Evolutionary conservation across 37 sponge, comb jelly and placozoan species (phyloP).

Genomic region (Tethya wilhelma): DNA sequence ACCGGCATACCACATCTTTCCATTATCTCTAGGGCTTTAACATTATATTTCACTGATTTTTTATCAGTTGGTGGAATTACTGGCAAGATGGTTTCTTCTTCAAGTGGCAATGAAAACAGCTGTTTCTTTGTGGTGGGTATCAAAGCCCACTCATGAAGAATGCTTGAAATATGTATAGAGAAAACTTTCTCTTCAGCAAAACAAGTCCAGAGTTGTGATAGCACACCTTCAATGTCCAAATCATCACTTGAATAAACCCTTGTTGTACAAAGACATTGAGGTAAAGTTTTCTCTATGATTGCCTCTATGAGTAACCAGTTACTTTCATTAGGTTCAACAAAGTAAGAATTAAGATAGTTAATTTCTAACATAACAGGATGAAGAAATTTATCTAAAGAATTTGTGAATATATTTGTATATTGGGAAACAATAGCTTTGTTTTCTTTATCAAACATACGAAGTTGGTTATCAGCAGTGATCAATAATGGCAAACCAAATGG

Average conservation of each 20-base stretch:
- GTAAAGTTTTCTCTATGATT: not conserved
- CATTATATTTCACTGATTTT: too few species aligned
- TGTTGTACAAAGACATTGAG: too few species aligned
- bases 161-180: not conserved
- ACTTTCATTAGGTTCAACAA: not conserved
- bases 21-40: not conserved
- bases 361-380: too few species aligned
- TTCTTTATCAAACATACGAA: not conserved
- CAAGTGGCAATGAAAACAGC: too few species aligned
- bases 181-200: not conserved
- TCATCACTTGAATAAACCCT: too few species aligned
- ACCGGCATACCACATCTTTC: slow-evolving; percentile 5
- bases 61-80: not conserved
- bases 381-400: too few species aligned
- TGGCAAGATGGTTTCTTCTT: too few species aligned
- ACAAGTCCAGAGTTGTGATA: not conserved
- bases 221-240: too few species aligned
- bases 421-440: not conserved
- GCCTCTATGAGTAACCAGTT: not conserved
- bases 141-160: not conserved
- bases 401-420: too few species aligned
- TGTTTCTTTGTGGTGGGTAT: not conserved
- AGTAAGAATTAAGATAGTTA: not conserved
- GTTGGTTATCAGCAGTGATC: not conserved
- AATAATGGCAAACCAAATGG: slow-evolving; percentile 4